Conservation (phyloP, 2,888 invertebrate genomes). For the Dioctria rufipes region DNA sequence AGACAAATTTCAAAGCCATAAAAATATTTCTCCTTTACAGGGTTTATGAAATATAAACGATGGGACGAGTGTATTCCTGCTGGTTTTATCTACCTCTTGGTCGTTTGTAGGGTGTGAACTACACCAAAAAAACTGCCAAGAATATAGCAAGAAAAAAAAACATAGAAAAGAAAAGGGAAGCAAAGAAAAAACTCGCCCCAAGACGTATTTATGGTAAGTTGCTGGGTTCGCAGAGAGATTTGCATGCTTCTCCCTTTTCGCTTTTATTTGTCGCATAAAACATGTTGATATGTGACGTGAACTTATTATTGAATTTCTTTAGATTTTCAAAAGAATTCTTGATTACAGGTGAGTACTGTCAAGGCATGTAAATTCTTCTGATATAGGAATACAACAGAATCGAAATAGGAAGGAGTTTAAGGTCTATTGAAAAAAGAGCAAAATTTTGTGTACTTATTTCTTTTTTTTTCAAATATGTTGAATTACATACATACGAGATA, state of each 20-base stretch:
- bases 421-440: too few species aligned
- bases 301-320: slow-evolving; percentile 36
- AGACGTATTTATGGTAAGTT: slow-evolving; percentile 36
- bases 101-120: slow-evolving; percentile 44
- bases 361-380: too few species aligned
- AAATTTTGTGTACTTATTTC: too few species aligned
- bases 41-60: slow-evolving; percentile 46
- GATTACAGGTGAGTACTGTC: slow-evolving; percentile 21
- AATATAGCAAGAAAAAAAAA: not conserved
- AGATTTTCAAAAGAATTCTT: slow-evolving; percentile 33
- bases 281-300: slow-evolving; percentile 33
- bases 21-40: slow-evolving; percentile 42
- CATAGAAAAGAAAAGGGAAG: too few species aligned
- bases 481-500: too few species aligned
- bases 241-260: slow-evolving; percentile 1
- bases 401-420: too few species aligned
- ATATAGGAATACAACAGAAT: too few species aligned
- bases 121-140: slow-evolving; percentile 17
- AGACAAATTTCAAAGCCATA: slow-evolving; percentile 50
- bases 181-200: not conserved
- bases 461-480: too few species aligned
- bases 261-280: slow-evolving; percentile 8
- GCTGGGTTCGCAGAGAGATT: not conserved
- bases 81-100: slow-evolving; percentile 41
- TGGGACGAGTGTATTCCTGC: slow-evolving; percentile 43